These are phyloP conservation scores for Menura novaehollandiae DNA, from an alignment of 2,113 vertebrate genomes.

Conservation along the genomic window DNA sequence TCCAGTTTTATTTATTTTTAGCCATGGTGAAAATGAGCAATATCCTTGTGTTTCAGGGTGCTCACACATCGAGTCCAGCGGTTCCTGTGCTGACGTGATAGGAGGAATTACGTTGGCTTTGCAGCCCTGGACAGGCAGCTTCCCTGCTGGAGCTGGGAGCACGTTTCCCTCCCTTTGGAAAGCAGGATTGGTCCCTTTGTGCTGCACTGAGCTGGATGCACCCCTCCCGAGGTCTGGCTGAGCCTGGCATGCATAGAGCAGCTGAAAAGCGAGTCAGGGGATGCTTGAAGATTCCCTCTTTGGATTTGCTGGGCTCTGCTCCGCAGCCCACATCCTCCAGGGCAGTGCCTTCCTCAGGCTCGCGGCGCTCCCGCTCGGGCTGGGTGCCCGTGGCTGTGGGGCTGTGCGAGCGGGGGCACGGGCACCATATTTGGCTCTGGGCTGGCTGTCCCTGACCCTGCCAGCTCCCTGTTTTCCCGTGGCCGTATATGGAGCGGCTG, in stretches of 20 bases:
- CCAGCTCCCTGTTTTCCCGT: background rate
- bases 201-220: rapidly evolving
- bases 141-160: background rate
- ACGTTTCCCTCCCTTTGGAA: rapidly evolving
- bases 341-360: background rate
- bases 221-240: background rate
- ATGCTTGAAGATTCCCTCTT: background rate
- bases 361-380: background rate
- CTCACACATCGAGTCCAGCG: rapidly evolving
- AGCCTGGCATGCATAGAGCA: background rate
- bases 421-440: conserved; percentile 79
- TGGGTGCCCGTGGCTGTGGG: background rate
- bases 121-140: background rate
- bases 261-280: background rate
- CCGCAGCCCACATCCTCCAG: background rate
- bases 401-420: background rate
- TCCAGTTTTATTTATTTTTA: background rate
- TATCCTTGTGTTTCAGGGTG: background rate
- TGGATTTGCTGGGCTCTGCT: rapidly evolving
- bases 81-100: background rate
- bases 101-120: background rate
- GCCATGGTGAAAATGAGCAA: background rate
- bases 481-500: conserved; percentile 63
- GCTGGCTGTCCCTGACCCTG: conserved; percentile 21
- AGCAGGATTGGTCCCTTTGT: background rate